These are phyloP conservation scores for Drosophila baimaii DNA, from an alignment of 1,140 invertebrate genomes.

Conservation along the genomic window DNA sequence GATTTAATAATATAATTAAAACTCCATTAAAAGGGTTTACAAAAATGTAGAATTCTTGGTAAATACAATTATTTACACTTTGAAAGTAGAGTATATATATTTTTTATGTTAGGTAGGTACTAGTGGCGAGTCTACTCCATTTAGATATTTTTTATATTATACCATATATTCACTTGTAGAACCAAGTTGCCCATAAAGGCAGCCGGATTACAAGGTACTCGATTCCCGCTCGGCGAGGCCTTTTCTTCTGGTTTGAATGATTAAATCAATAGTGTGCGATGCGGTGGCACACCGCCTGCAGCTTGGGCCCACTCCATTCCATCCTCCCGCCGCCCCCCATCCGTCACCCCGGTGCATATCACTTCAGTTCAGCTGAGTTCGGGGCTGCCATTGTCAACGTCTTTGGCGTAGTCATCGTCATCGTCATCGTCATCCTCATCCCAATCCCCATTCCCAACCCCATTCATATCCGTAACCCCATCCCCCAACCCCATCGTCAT, in stretches of 20 bases:
- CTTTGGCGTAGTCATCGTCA: slow-evolving; percentile 17
- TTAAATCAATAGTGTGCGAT: slow-evolving; percentile 46
- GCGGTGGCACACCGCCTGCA: slow-evolving; percentile 10
- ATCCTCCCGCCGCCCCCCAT: not conserved
- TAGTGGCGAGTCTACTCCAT: no score
- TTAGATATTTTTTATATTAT: no score
- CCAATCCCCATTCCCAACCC: not conserved
- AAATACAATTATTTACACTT: no score
- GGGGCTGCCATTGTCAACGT: slow-evolving; percentile 35
- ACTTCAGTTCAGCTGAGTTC: slow-evolving; percentile 29
- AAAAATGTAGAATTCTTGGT: no score
- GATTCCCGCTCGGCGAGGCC: slow-evolving; percentile 5
- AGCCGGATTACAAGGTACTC: slow-evolving; percentile 5
- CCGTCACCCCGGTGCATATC: slow-evolving; percentile 15
- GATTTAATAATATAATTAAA: no score
- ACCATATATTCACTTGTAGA: no score
- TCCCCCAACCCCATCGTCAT: not conserved
- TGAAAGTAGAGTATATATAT: no score
- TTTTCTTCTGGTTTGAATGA: slow-evolving; percentile 23
- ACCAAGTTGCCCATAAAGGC: no score
- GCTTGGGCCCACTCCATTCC: not conserved
- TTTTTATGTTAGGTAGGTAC: no score
- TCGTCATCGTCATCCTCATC: not conserved
- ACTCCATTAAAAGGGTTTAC: no score
- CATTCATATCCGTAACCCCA: no score